phyloP scores from a whole-genome alignment of 2,888 invertebrate genomes.

The Fissipunctia ypsillon region DNA sequence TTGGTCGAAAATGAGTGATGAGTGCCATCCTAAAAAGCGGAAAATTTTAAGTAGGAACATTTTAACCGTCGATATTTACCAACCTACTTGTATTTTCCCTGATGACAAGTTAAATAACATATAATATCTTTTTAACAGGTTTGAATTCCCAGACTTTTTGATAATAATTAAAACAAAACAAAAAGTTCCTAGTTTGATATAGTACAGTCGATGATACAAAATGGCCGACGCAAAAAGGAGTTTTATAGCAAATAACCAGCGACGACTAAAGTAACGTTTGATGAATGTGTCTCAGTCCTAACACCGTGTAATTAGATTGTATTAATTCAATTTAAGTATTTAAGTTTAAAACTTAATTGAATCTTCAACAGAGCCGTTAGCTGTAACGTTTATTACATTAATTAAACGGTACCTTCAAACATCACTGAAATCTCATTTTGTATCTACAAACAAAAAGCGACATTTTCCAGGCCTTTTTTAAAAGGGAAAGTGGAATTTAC shows the following conservation, averaged over 20 bases:
- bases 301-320: constrained; percentile 61
- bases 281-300: constrained; percentile 57
- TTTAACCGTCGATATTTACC: no score
- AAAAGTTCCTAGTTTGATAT: neutral
- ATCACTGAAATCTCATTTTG: constrained; percentile 67
- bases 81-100: neutral
- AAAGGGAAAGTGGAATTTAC: constrained; percentile 47
- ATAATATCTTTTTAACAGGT: neutral
- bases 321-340: constrained; percentile 66
- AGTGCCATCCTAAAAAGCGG: no score
- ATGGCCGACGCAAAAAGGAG: neutral
- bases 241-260: neutral
- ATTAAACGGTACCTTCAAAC: constrained; percentile 67
- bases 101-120: neutral
- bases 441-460: constrained; percentile 60
- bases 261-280: constrained; percentile 19
- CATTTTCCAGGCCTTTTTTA: constrained; percentile 47
- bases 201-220: neutral
- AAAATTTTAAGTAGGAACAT: no score
- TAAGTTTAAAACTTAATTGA: constrained; percentile 69
- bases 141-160: neutral
- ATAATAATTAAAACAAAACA: neutral
- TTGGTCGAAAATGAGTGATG: no score
- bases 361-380: constrained; percentile 62
- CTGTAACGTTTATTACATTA: constrained; percentile 68